Conservation (phyloP, 2,888 invertebrate genomes). For the Pilophorus perplexus region DNA sequence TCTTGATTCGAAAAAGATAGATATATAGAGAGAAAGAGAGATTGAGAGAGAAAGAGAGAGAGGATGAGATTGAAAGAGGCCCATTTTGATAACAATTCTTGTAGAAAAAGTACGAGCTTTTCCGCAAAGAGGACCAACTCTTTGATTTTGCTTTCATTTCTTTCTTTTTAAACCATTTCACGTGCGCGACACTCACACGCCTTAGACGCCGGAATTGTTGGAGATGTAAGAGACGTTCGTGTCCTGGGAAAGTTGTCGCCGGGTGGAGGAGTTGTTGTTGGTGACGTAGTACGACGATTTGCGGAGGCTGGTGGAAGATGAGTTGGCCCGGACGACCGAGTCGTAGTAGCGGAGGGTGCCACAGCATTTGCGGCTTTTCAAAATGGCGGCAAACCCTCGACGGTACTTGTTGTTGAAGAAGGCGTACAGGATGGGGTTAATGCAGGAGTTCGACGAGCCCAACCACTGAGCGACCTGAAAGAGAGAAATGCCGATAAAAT, state of each 20-base stretch:
- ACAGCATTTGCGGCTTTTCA: constrained; percentile 81
- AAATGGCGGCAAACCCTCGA: constrained; percentile 82
- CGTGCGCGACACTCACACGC: too few species aligned
- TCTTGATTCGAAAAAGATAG: too few species aligned
- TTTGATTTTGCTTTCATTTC: too few species aligned
- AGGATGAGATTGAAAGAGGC: too few species aligned
- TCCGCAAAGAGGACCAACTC: too few species aligned
- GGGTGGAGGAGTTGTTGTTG: constrained; percentile 46
- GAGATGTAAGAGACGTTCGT: constrained; percentile 62
- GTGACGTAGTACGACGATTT: constrained; percentile 79
- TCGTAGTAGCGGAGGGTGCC: constrained; percentile 82
- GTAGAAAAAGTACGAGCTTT: too few species aligned
- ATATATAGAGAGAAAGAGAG: too few species aligned
- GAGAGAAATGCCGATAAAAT: background rate
- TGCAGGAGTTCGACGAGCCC: constrained; percentile 91
- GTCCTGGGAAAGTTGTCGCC: constrained; percentile 57
- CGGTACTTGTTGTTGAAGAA: constrained; percentile 94
- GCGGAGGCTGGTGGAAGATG: constrained; percentile 73
- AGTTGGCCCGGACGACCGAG: constrained; percentile 74
- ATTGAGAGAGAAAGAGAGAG: too few species aligned
- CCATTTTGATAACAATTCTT: too few species aligned
- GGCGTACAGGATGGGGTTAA: constrained; percentile 87
- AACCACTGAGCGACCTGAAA: constrained; percentile 77
- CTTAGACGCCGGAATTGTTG: constrained; percentile 69
- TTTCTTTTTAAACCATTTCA: too few species aligned